Evolutionary conservation across 1,140 invertebrate genomes (phyloP).

Genomic region (Ooceraea biroi): DNA sequence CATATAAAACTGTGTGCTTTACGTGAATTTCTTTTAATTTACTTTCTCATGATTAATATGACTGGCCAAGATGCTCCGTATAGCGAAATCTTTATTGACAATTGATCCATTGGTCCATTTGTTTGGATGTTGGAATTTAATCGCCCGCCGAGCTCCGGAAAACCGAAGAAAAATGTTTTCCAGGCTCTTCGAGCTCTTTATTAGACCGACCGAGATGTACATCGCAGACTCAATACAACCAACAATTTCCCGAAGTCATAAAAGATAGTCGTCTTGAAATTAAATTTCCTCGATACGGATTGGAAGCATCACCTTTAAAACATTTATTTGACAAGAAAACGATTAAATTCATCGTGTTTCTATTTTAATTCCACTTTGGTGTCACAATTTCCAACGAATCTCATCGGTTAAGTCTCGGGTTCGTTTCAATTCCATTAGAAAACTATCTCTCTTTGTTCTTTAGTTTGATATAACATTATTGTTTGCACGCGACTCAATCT

Average conservation of each 20-base stretch:
- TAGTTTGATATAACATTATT: too few relatives aligned
- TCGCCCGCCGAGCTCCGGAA: neutral
- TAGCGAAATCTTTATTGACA: conserved; percentile 26
- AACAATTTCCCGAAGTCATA: conserved; percentile 40
- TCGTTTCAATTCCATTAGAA: neutral
- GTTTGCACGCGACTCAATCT: too few relatives aligned
- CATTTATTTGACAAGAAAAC: neutral
- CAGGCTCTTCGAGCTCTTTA: conserved; percentile 25
- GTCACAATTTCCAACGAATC: neutral
- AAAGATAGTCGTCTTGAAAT: conserved; percentile 45
- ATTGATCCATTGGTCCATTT: conserved; percentile 20
- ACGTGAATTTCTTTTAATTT: neutral
- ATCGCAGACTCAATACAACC: conserved; percentile 25
- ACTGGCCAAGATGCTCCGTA: neutral
- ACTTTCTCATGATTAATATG: neutral
- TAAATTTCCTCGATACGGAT: conserved; percentile 31
- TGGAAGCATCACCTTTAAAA: neutral
- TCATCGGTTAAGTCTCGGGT: neutral
- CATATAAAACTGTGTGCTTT: neutral
- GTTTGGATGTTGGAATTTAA: conserved; percentile 54
- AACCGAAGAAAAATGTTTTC: conserved; percentile 59
- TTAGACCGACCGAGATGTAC: conserved; percentile 28
- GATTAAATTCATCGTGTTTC: neutral
- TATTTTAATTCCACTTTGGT: neutral
- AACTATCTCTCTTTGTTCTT: neutral